A percentile compares a stretch with the other conserved stretches of the same genome.
These are phyloP conservation scores for Bos indicus DNA, from an alignment of 2,113 vertebrate genomes.

Conservation along the genomic window DNA sequence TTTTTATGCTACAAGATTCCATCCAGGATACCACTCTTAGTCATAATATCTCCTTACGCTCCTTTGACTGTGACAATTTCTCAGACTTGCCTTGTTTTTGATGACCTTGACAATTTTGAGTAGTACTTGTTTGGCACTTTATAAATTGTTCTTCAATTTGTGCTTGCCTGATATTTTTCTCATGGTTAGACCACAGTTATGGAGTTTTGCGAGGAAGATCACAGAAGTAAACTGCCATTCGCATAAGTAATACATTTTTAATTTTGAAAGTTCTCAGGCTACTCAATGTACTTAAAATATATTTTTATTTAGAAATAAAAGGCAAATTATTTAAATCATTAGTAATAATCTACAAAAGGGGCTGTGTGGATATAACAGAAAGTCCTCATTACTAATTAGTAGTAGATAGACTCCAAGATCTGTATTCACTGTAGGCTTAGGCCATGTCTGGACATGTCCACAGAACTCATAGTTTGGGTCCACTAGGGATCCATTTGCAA, in stretches of 20 bases:
- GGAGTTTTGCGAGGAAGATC: neutral
- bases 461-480: neutral
- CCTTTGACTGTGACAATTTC: neutral
- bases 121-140: neutral
- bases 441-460: neutral
- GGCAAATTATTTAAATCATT: neutral
- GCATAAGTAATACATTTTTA: conserved; percentile 67
- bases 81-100: neutral
- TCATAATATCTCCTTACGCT: neutral
- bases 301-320: conserved; percentile 32
- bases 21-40: neutral
- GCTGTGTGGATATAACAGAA: neutral
- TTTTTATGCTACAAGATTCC: neutral
- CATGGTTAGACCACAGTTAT: neutral
- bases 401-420: neutral
- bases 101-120: neutral
- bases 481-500: neutral
- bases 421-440: neutral
- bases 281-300: neutral
- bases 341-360: neutral
- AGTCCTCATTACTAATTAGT: neutral
- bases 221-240: neutral
- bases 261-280: neutral
- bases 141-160: neutral
- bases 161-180: conserved; percentile 20